These are phyloP conservation scores for Andrena haemorrhoa DNA, from an alignment of 2,888 invertebrate genomes.

Conservation along the genomic window DNA sequence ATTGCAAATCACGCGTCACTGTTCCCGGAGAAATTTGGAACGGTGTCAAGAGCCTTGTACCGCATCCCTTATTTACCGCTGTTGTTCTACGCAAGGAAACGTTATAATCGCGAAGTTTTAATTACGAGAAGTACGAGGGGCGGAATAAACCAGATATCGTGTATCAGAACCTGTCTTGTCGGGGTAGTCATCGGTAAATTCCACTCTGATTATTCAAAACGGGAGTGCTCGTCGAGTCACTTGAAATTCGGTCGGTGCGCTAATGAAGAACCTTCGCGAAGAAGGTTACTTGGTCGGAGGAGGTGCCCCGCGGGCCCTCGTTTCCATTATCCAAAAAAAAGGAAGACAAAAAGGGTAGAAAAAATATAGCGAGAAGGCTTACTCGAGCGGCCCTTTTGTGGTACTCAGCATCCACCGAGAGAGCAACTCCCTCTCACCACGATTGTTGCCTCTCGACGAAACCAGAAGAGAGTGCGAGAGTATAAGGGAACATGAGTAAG, in stretches of 20 bases:
- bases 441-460: constrained; percentile 77
- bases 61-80: too few relatives aligned
- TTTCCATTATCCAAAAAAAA: constrained; percentile 61
- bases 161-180: constrained; percentile 40
- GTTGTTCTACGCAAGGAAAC: constrained; percentile 4
- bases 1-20: too few relatives aligned
- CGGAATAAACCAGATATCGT: constrained; percentile 35
- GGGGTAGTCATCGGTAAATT: constrained; percentile 43
- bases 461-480: constrained; percentile 61
- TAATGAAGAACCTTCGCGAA: constrained; percentile 55
- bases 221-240: constrained; percentile 36
- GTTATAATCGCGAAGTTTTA: constrained; percentile 32
- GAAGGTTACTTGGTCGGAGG: constrained; percentile 60
- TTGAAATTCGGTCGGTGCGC: constrained; percentile 53
- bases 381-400: constrained; percentile 73
- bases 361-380: constrained; percentile 67
- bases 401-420: constrained; percentile 73
- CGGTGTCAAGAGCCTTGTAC: too few relatives aligned
- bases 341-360: constrained; percentile 16
- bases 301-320: constrained; percentile 38
- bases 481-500: constrained; percentile 67
- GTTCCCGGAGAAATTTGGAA: too few relatives aligned
- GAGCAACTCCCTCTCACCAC: constrained; percentile 65
- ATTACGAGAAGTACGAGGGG: constrained; percentile 34
- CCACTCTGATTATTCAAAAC: constrained; percentile 56